Percentiles rank a stretch among this genome's conserved stretches.
Conservation (phyloP, 1,140 invertebrate species). For the Drosophila bipectinata region DNA sequence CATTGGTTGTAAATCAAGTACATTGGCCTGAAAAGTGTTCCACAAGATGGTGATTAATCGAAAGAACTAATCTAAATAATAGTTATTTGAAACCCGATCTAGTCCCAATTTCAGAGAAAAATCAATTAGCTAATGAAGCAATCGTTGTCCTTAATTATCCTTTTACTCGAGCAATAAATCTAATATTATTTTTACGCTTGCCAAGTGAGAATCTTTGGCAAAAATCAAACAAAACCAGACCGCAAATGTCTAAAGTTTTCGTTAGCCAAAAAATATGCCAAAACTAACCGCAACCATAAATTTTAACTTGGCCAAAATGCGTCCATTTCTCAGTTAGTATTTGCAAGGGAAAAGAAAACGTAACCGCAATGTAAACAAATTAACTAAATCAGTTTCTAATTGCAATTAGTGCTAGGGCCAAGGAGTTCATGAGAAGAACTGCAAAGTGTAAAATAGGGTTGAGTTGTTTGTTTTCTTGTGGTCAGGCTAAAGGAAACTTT, state of each 20-base stretch:
- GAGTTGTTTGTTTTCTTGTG: constrained; percentile 65
- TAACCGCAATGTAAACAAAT: constrained; percentile 73
- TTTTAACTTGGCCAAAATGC: constrained; percentile 55
- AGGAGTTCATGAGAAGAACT: constrained; percentile 27
- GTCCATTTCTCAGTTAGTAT: constrained; percentile 16
- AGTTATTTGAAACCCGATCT: background rate
- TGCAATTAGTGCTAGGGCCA: constrained; percentile 54
- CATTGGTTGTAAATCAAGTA: constrained; percentile 50
- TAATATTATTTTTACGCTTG: constrained; percentile 50
- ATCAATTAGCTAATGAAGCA: constrained; percentile 57
- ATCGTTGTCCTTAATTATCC: constrained; percentile 17
- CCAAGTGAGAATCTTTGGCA: constrained; percentile 29
- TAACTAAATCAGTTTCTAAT: constrained; percentile 75
- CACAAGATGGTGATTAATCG: constrained; percentile 47
- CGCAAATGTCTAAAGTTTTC: constrained; percentile 68
- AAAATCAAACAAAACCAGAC: constrained; percentile 39
- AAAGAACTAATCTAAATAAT: background rate
- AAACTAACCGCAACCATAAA: constrained; percentile 67
- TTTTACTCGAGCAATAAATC: constrained; percentile 43
- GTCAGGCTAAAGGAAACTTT: constrained; percentile 45
- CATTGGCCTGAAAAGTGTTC: constrained; percentile 32
- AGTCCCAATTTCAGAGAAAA: background rate
- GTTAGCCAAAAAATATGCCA: constrained; percentile 68
- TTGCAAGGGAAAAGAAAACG: constrained; percentile 5
- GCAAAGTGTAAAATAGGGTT: constrained; percentile 8